phyloP scores from a whole-genome alignment of 1,140 invertebrate species.

The Halesus radiatus region DNA sequence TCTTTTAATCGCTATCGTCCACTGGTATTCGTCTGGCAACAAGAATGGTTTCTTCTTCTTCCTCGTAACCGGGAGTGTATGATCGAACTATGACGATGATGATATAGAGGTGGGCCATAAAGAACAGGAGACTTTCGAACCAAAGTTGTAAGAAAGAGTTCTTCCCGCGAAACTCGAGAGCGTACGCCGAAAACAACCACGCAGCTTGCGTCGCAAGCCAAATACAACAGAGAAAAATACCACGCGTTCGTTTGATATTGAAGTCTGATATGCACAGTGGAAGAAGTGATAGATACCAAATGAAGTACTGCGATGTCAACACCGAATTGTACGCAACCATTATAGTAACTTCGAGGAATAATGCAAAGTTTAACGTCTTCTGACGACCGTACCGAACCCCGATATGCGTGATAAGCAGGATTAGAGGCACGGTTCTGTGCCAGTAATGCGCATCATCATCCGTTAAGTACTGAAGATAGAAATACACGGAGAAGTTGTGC shows the following conservation, averaged over 20 bases:
- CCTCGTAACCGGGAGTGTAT: slow-evolving; percentile 63
- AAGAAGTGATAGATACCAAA: slow-evolving; percentile 94
- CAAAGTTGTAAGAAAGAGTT: slow-evolving; percentile 88
- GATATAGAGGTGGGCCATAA: slow-evolving; percentile 82
- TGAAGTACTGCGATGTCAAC: slow-evolving; percentile 97
- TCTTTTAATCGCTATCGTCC: neutral
- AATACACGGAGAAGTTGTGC: slow-evolving; percentile 99
- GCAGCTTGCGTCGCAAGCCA: slow-evolving; percentile 87
- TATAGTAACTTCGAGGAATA: slow-evolving; percentile 88
- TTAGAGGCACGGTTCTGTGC: slow-evolving; percentile 78
- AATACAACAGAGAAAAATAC: slow-evolving; percentile 68
- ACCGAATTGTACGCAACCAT: slow-evolving; percentile 97
- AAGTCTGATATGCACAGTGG: slow-evolving; percentile 83
- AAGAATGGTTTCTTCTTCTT: slow-evolving; percentile 14
- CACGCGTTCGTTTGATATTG: slow-evolving; percentile 66
- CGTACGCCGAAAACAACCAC: slow-evolving; percentile 94
- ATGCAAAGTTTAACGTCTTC: slow-evolving; percentile 84
- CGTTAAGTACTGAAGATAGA: slow-evolving; percentile 93
- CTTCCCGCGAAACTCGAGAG: slow-evolving; percentile 89
- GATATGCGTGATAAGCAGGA: slow-evolving; percentile 79
- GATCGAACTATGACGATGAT: slow-evolving; percentile 76
- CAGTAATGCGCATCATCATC: slow-evolving; percentile 65
- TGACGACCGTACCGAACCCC: slow-evolving; percentile 78
- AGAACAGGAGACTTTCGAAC: slow-evolving; percentile 84
- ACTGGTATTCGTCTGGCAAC: neutral